Evolutionary conservation across 2,113 vertebrate species (phyloP).

Genomic region (Empidonax alnorum): DNA sequence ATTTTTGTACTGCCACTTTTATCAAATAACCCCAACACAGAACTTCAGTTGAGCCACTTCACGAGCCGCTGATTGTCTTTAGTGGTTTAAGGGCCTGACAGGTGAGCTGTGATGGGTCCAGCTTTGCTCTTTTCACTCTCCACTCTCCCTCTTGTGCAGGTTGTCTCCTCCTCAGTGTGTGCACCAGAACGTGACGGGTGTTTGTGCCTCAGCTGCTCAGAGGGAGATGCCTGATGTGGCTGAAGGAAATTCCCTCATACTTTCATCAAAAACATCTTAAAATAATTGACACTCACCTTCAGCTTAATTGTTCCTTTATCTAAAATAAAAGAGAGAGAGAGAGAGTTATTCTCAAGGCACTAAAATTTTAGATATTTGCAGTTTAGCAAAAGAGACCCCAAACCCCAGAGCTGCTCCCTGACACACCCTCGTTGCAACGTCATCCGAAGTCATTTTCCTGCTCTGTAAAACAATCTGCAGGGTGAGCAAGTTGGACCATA

Average conservation of each 20-base stretch:
- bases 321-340: slow-evolving; percentile 63
- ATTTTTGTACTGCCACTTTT: not conserved
- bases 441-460: not conserved
- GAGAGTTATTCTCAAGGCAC: not conserved
- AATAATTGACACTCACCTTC: slow-evolving; percentile 81
- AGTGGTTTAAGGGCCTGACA: not conserved
- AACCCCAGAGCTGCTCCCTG: not conserved
- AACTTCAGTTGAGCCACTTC: not conserved
- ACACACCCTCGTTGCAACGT: not conserved
- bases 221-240: not conserved
- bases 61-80: not conserved
- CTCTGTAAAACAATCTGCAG: not conserved
- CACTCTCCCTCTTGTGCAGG: not conserved
- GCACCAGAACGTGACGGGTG: not conserved
- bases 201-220: not conserved
- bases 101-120: not conserved
- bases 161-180: not conserved
- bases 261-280: not conserved
- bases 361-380: not conserved
- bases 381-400: not conserved
- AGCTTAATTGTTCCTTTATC: slow-evolving; percentile 91
- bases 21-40: not conserved
- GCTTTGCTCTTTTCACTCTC: not conserved
- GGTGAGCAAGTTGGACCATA: not conserved
- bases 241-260: not conserved